Conservation (phyloP, 2,888 invertebrate species). For the Ormyrus rosae region DNA sequence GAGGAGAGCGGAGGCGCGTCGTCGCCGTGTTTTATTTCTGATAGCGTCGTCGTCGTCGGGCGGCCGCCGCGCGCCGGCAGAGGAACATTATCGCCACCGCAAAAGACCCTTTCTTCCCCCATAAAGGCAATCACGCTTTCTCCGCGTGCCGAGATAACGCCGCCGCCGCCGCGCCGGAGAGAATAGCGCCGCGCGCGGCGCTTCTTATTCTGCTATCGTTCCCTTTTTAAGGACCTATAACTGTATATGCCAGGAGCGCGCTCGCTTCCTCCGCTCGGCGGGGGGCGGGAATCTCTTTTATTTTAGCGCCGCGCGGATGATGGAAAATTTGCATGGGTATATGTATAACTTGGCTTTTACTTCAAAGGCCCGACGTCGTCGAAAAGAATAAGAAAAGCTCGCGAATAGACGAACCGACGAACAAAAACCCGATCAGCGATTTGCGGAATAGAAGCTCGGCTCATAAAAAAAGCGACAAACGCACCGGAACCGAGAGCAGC, state of each 20-base stretch:
- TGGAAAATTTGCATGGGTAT: background rate
- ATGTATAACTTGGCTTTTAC: too few species aligned
- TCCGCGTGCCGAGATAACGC: conserved; percentile 73
- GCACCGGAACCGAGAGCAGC: too few species aligned
- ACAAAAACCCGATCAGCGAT: too few species aligned
- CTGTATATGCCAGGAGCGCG: conserved; percentile 14
- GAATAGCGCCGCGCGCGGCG: conserved; percentile 25
- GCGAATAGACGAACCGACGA: too few species aligned
- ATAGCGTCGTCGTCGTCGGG: conserved; percentile 66
- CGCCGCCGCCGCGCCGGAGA: conserved; percentile 11
- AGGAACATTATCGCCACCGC: conserved; percentile 75
- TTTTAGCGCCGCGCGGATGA: background rate
- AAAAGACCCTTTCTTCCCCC: conserved; percentile 76
- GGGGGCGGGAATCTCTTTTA: background rate
- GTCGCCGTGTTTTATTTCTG: conserved; percentile 72
- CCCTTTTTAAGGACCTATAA: conserved; percentile 42
- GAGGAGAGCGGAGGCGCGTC: conserved; percentile 52
- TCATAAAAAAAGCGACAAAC: too few species aligned
- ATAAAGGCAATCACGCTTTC: conserved; percentile 76
- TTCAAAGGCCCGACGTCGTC: too few species aligned
- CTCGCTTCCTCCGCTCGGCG: conserved; percentile 2
- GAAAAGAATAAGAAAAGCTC: too few species aligned
- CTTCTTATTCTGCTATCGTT: conserved; percentile 7
- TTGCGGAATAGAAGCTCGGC: too few species aligned
- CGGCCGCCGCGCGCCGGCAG: conserved; percentile 59